Evolutionary conservation across 2,888 invertebrate genomes (phyloP).

Genomic region (Drosophila subquinaria): DNA sequence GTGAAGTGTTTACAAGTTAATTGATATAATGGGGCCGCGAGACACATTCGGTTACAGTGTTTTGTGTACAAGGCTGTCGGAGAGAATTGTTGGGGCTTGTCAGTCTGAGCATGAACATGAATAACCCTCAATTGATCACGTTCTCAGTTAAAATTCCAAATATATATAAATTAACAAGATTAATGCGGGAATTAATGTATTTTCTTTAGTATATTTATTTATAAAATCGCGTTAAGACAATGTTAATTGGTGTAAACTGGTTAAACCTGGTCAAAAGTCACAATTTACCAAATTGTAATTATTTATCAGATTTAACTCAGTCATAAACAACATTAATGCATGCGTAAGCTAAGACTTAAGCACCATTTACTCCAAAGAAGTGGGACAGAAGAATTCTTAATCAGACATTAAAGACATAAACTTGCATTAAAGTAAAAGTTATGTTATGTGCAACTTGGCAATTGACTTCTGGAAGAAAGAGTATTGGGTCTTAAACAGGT

Average conservation of each 20-base stretch:
- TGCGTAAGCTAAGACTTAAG: neutral
- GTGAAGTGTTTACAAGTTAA: slow-evolving; percentile 61
- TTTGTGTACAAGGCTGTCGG: slow-evolving; percentile 20
- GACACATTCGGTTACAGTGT: slow-evolving; percentile 13
- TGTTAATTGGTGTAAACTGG: slow-evolving; percentile 25
- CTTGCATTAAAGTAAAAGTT: slow-evolving; percentile 1
- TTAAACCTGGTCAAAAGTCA: slow-evolving; percentile 14
- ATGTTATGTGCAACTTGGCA: neutral
- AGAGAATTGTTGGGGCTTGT: slow-evolving; percentile 8
- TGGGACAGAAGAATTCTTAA: neutral
- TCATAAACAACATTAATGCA: slow-evolving; percentile 10
- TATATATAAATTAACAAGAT: neutral
- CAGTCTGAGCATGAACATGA: slow-evolving; percentile 10
- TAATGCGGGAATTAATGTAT: slow-evolving; percentile 38
- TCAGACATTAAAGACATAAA: slow-evolving; percentile 6
- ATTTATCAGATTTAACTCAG: slow-evolving; percentile 11
- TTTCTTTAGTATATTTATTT: slow-evolving; percentile 2
- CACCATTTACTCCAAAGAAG: neutral
- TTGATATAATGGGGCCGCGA: slow-evolving; percentile 44
- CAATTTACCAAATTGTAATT: slow-evolving; percentile 10
- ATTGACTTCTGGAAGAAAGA: neutral
- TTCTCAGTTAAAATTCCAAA: slow-evolving; percentile 15
- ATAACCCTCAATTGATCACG: slow-evolving; percentile 51
- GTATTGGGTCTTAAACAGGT: neutral
- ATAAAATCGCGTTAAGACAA: neutral